These are phyloP conservation scores for Eupithecia subfuscata DNA, from an alignment of 2,888 invertebrate species.

Conservation along the genomic window DNA sequence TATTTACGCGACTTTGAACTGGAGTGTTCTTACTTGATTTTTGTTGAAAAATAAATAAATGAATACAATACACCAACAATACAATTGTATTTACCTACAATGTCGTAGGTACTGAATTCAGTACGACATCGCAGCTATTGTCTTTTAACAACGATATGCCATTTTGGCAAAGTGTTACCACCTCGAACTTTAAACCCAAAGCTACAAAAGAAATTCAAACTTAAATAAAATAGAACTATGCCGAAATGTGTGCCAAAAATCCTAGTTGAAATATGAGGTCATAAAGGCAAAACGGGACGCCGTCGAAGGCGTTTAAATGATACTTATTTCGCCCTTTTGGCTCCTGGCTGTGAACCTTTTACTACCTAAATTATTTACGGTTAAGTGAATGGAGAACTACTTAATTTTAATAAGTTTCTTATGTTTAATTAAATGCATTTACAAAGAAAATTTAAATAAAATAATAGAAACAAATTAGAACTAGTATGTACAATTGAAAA, in stretches of 20 bases:
- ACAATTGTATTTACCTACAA: background rate
- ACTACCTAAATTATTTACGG: conserved; percentile 18
- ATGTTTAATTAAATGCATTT: too few relatives aligned
- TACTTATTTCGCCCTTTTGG: conserved; percentile 19
- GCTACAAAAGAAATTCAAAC: conserved; percentile 38
- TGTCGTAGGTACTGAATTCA: background rate
- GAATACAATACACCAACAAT: background rate
- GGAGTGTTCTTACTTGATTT: background rate
- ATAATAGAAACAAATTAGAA: too few relatives aligned
- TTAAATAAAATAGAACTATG: conserved; percentile 49
- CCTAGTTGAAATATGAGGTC: conserved; percentile 52
- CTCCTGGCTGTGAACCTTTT: conserved; percentile 24
- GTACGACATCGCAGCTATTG: background rate
- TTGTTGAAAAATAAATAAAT: background rate
- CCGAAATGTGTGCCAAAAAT: conserved; percentile 53
- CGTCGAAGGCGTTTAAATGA: conserved; percentile 31
- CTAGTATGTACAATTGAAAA: too few relatives aligned
- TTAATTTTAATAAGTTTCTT: background rate
- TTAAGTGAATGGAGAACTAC: background rate
- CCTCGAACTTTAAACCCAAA: conserved; percentile 1
- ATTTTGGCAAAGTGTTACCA: background rate
- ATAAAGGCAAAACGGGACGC: conserved; percentile 47
- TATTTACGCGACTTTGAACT: background rate
- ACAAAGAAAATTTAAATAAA: too few relatives aligned
- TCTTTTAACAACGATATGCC: background rate